These are phyloP conservation scores for Acronicta aceris DNA, from an alignment of 2,888 invertebrate species.

Conservation along the genomic window DNA sequence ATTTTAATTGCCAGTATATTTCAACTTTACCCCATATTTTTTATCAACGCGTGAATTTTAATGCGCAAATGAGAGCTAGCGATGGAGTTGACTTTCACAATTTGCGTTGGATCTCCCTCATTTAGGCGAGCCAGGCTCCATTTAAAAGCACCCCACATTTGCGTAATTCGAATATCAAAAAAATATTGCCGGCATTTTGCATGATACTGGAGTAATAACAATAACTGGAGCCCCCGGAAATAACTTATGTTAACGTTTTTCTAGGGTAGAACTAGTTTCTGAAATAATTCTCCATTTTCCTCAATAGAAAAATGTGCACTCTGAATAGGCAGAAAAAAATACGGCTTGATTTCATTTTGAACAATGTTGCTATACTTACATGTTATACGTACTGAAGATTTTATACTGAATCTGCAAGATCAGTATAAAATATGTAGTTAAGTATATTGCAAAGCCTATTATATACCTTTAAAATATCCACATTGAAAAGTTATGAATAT, in stretches of 20 bases:
- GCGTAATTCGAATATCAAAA: slow-evolving; percentile 46
- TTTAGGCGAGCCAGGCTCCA: slow-evolving; percentile 46
- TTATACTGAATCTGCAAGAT: no score
- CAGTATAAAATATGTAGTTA: no score
- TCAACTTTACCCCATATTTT: slow-evolving; percentile 54
- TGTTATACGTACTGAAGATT: no score
- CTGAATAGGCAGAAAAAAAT: not conserved
- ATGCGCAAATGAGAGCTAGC: slow-evolving; percentile 63
- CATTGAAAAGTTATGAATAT: no score
- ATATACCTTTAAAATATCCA: no score
- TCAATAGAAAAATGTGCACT: slow-evolving; percentile 7
- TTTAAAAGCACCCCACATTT: slow-evolving; percentile 53
- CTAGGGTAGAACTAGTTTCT: slow-evolving; percentile 14
- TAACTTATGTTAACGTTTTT: slow-evolving; percentile 44
- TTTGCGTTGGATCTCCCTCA: slow-evolving; percentile 59
- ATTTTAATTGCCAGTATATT: slow-evolving; percentile 46
- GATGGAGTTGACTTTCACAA: slow-evolving; percentile 67
- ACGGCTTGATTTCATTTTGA: no score
- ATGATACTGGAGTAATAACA: slow-evolving; percentile 34
- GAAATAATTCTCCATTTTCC: slow-evolving; percentile 16
- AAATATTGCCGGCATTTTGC: slow-evolving; percentile 45
- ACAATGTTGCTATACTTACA: no score
- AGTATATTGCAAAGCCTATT: no score
- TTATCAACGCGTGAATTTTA: slow-evolving; percentile 64
- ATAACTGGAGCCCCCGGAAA: slow-evolving; percentile 35